A percentile compares a stretch with the other conserved stretches of the same genome.
Evolutionary conservation across 1,140 invertebrate genomes (phyloP).

Genomic region (Lepidurus arcticus): DNA sequence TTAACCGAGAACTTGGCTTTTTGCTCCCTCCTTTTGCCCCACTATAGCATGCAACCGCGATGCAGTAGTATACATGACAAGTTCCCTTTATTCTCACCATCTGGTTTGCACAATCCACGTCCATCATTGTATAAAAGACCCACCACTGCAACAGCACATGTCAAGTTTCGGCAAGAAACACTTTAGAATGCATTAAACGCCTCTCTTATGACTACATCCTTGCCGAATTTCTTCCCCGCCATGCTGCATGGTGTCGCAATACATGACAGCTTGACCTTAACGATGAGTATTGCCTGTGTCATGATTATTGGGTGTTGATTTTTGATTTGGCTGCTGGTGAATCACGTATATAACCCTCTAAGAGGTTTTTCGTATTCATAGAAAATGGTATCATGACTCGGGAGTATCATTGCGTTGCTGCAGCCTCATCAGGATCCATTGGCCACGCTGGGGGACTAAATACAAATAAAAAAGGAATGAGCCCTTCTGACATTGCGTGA

Average conservation of each 20-base stretch:
- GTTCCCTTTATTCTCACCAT: conserved; percentile 15
- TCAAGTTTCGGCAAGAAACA: not conserved
- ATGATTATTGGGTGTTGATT: not conserved
- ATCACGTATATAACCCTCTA: not conserved
- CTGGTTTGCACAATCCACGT: not conserved
- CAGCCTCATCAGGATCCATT: not conserved
- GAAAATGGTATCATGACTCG: not conserved
- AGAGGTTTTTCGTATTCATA: conserved; percentile 7
- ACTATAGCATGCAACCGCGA: conserved; percentile 3
- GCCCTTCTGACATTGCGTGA: not conserved
- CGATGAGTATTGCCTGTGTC: not conserved
- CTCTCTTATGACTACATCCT: not conserved
- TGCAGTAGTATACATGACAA: not conserved
- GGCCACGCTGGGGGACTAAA: not conserved
- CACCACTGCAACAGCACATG: not conserved
- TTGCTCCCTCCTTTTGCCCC: conserved; percentile 12
- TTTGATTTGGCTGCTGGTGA: not conserved
- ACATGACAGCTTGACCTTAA: not conserved
- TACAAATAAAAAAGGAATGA: not conserved
- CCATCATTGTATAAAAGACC: not conserved
- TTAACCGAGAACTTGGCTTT: conserved; percentile 21
- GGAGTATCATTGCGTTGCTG: not conserved
- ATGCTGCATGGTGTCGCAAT: not conserved
- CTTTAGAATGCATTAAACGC: not conserved
- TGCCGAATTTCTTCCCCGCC: not conserved